Percentiles rank a stretch among this genome's conserved stretches.
Evolutionary conservation across 1,140 invertebrate species (phyloP).

Genomic region (Solen grandis): DNA sequence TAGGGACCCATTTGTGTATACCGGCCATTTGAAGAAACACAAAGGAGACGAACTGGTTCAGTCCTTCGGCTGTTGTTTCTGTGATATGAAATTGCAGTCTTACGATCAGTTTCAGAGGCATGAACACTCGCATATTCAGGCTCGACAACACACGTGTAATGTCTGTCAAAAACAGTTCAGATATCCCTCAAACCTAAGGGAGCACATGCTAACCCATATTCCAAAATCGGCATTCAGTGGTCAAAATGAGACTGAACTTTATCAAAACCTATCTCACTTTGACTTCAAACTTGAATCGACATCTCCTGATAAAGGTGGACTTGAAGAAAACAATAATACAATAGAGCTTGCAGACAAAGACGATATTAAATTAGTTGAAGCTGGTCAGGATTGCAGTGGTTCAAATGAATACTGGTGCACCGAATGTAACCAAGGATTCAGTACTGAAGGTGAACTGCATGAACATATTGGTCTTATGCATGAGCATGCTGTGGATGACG

Average conservation of each 20-base stretch:
- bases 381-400: slow-evolving; percentile 1
- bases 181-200: slow-evolving; percentile 61
- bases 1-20: slow-evolving; percentile 70
- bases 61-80: slow-evolving; percentile 71
- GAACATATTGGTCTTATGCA: slow-evolving; percentile 65
- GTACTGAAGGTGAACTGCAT: slow-evolving; percentile 60
- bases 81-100: slow-evolving; percentile 54
- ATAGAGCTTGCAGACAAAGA: background rate
- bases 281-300: no score
- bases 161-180: slow-evolving; percentile 68
- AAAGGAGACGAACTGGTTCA: slow-evolving; percentile 61
- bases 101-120: slow-evolving; percentile 72
- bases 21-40: slow-evolving; percentile 68
- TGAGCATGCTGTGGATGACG: no score
- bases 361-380: background rate
- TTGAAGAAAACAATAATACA: slow-evolving; percentile 43
- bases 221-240: background rate
- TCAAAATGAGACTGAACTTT: background rate
- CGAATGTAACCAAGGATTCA: slow-evolving; percentile 71
- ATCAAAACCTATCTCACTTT: no score
- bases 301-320: background rate
- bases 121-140: slow-evolving; percentile 71
- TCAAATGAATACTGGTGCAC: slow-evolving; percentile 71
- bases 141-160: slow-evolving; percentile 62
- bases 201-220: slow-evolving; percentile 66